These are phyloP conservation scores for Gonatopus flavifemur DNA, from an alignment of 1,140 invertebrate species.

Conservation along the genomic window DNA sequence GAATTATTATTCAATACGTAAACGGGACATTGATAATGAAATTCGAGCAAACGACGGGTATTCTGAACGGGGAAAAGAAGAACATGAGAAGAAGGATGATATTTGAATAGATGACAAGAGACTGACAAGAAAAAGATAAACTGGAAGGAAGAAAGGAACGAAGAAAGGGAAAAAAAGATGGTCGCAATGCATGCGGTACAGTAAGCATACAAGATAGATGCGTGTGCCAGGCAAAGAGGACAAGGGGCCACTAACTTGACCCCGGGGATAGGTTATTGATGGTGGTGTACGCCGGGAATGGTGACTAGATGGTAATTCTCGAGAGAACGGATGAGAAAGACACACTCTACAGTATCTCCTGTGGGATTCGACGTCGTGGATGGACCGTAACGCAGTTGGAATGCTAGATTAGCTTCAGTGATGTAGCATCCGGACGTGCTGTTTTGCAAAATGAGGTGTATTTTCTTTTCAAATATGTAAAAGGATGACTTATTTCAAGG, in stretches of 20 bases:
- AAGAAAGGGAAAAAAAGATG: neutral
- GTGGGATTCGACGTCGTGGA: conserved; percentile 19
- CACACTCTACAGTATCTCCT: conserved; percentile 22
- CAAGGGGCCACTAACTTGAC: conserved; percentile 13
- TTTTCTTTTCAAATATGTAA: too few species aligned
- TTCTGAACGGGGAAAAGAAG: too few species aligned
- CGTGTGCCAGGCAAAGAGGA: conserved; percentile 5
- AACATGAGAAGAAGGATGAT: too few species aligned
- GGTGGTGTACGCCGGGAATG: conserved; percentile 21
- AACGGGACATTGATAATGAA: too few species aligned
- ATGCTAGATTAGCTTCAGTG: conserved; percentile 23
- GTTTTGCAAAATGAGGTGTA: too few species aligned
- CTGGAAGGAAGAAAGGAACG: neutral
- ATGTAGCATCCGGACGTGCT: too few species aligned
- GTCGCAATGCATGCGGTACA: neutral
- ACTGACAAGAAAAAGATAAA: neutral
- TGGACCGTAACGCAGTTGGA: conserved; percentile 18
- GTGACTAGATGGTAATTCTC: conserved; percentile 35
- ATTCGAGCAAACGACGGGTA: too few species aligned
- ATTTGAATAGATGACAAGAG: neutral
- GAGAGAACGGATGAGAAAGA: conserved; percentile 13
- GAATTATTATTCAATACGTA: too few species aligned
- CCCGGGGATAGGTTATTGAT: conserved; percentile 30
- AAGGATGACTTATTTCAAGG: too few species aligned
- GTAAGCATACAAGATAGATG: too few species aligned